Conservation (phyloP, 92 coral and sea anemone species). For the Ricordea florida region DNA sequence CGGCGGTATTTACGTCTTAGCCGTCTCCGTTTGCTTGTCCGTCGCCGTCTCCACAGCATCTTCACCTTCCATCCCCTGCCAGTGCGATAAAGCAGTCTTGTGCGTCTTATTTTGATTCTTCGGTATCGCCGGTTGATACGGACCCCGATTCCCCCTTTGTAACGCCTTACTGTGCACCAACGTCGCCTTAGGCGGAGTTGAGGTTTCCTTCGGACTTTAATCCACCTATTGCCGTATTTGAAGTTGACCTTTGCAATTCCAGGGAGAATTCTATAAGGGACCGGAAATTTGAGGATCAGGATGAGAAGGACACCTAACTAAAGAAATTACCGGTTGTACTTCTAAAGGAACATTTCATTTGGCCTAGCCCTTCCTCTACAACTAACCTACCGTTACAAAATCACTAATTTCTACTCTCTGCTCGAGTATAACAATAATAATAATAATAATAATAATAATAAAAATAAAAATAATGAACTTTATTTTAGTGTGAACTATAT, state of each 20-base stretch:
- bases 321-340: no score
- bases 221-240: not conserved
- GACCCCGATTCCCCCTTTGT: not conserved
- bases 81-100: not conserved
- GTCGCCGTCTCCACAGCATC: no score
- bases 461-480: no score
- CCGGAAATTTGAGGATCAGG: no score
- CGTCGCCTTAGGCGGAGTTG: not conserved
- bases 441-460: no score
- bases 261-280: not conserved
- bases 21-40: not conserved
- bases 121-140: not conserved
- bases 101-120: not conserved
- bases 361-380: no score
- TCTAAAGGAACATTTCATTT: no score
- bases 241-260: not conserved
- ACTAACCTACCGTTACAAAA: no score
- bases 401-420: no score
- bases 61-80: conserved; percentile 2
- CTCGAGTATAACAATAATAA: no score
- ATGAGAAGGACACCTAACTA: no score
- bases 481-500: no score
- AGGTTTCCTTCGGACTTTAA: not conserved
- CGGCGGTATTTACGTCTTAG: conserved; percentile 20
- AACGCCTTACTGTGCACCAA: not conserved